Percentiles rank a stretch among this genome's conserved stretches.
Conservation (phyloP, 2,888 invertebrate species). For the Himalopsyche kuldschensis region DNA sequence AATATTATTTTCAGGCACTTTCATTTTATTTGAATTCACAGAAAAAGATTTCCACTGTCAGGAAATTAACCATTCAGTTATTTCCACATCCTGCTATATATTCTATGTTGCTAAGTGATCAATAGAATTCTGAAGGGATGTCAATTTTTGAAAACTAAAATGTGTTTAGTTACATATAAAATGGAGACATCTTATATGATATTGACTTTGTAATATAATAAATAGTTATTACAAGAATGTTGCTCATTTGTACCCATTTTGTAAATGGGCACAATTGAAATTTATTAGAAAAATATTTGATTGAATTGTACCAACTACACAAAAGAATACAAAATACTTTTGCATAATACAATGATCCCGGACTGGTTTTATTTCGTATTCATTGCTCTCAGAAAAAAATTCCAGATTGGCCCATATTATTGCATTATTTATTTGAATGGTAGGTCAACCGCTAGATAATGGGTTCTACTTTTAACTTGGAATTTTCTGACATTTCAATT, state of each 20-base stretch:
- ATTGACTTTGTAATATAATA: background rate
- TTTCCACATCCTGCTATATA: too few relatives aligned
- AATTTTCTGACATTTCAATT: too few relatives aligned
- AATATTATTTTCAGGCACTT: background rate
- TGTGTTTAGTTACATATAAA: background rate
- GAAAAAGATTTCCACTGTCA: background rate
- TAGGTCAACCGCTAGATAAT: too few relatives aligned
- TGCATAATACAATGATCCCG: background rate
- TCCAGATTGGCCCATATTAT: background rate
- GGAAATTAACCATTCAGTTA: too few relatives aligned
- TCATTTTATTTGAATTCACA: background rate
- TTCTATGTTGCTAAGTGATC: too few relatives aligned
- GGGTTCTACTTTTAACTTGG: too few relatives aligned
- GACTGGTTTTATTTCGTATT: background rate
- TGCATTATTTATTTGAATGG: background rate
- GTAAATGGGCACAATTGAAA: background rate
- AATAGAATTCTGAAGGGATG: too few relatives aligned
- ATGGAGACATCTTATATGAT: background rate
- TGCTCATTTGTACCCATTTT: background rate
- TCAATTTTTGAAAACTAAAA: too few relatives aligned
- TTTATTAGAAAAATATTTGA: background rate
- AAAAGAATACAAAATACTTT: background rate
- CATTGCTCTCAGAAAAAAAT: too few relatives aligned
- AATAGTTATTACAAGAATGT: background rate
- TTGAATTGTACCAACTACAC: background rate